phyloP scores from a whole-genome alignment of 1,140 invertebrate species.

The Nomia melanderi region DNA sequence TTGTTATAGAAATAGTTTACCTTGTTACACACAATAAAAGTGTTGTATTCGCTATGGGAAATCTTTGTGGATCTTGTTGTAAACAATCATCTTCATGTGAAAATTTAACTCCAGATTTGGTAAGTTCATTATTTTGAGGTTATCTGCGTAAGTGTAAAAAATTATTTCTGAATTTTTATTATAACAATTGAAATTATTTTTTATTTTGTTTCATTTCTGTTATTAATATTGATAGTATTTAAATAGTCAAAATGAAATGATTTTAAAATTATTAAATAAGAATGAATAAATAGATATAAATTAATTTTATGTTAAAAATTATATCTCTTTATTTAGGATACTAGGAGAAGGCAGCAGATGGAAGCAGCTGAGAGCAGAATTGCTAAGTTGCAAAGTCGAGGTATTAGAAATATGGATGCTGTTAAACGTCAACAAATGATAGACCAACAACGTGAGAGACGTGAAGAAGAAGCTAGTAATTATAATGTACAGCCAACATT shows the following conservation, averaged over 20 bases:
- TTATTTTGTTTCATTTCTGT: background rate
- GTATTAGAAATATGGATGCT: constrained; percentile 81
- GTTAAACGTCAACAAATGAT: constrained; percentile 80
- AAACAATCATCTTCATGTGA: constrained; percentile 66
- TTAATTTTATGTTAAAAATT: background rate
- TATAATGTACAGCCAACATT: constrained; percentile 48
- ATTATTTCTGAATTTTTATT: background rate
- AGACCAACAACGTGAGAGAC: constrained; percentile 72
- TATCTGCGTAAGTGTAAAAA: constrained; percentile 20
- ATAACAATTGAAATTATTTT: background rate
- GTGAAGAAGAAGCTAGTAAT: constrained; percentile 68
- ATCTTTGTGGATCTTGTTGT: constrained; percentile 60
- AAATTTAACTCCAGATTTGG: constrained; percentile 69
- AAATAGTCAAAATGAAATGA: background rate
- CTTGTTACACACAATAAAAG: background rate
- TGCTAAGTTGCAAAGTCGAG: constrained; percentile 78
- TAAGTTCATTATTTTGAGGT: constrained; percentile 53
- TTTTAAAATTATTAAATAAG: background rate
- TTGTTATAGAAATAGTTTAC: constrained; percentile 5
- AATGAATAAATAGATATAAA: too few relatives aligned
- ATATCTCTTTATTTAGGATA: constrained; percentile 72
- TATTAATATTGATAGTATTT: background rate
- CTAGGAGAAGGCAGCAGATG: constrained; percentile 77
- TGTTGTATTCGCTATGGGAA: constrained; percentile 57
- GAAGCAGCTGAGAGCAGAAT: constrained; percentile 82